Evolutionary conservation across 2,113 vertebrate species (phyloP).

Genomic region (Cryptotis parvus): DNA sequence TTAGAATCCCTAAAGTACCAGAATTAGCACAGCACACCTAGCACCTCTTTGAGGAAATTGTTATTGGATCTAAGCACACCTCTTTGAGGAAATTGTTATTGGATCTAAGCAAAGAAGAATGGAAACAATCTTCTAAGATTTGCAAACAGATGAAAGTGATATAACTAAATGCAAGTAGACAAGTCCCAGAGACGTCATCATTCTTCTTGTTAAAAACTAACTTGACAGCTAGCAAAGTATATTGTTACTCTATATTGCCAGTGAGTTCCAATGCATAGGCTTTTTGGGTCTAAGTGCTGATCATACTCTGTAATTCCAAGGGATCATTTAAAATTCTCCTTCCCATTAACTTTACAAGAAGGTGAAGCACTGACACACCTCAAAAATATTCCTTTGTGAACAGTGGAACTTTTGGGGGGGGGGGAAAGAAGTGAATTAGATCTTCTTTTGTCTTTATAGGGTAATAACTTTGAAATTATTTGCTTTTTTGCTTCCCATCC

Average conservation of each 20-base stretch:
- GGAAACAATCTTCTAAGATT: constrained; percentile 37
- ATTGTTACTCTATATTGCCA: constrained; percentile 9
- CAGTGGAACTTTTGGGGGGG: neutral
- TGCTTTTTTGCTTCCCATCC: neutral
- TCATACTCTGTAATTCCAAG: neutral
- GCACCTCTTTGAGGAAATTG: constrained; percentile 19
- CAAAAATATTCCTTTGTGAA: neutral
- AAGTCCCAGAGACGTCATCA: neutral
- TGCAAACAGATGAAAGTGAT: constrained; percentile 40
- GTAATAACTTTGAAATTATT: neutral
- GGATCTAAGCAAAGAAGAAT: constrained; percentile 46
- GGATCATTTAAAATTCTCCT: neutral
- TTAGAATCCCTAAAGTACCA: neutral
- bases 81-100: constrained; percentile 42
- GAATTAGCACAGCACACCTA: neutral
- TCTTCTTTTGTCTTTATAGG: neutral
- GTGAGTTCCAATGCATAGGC: neutral
- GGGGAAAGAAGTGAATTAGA: neutral
- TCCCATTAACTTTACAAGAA: neutral
- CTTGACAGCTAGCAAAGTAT: constrained; percentile 1
- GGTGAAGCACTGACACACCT: neutral
- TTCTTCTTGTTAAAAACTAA: constrained; percentile 48
- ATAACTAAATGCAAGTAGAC: constrained; percentile 8
- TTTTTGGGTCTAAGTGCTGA: constrained; percentile 5
- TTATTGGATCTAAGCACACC: neutral